Base-by-base conservation (phyloP, 2,113 vertebrate genomes). In the Scomber japonicus region DNA sequence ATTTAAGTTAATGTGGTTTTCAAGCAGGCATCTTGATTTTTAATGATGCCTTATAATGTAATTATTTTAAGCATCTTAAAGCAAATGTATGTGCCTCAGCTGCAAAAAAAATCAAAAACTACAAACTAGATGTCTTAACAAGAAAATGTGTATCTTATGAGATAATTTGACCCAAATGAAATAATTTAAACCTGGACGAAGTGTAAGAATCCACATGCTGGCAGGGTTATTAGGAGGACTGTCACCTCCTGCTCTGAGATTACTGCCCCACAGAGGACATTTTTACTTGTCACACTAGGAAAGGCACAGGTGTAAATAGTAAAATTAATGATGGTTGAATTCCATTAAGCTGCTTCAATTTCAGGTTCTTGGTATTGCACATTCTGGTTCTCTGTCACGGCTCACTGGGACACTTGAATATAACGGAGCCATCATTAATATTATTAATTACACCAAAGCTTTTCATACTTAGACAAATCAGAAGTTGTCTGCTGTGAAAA, bases 321-420 rank as follows among this genome's bases (percentile, higher is more conserved):
- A 53, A 27, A 40, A 54, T n/a, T 55, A n/a, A 55, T 71, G 40
- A 56, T 11, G 16, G 27, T 35, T 63, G 16, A 48, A 57, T 66
- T 60, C 31, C 2, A 24, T 74, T 68, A 12, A 49, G 54, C 60
- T 48, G 31, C 62, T 63, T 79, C 21, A 19, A 40, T 59, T 75
- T 77, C 31, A 54, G 46, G 44, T 15, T 59, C 16, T 14, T 24
- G 24, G 15, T 64, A 44, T 45, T 72, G 15, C 48, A 17, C 9
- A 16, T 21, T 7, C 19, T 51, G 49, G 30, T 45, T 54, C 11
- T 56, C 46, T 63, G 49, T 44, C 50, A n/a, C 10, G 61, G 55
- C 12, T 61, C 50, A 60, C 53, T 44, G 19, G n/a, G 27, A 44
- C 56, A 63, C 5, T n/a, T 74, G 21, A 54, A 54, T 48, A 21